A percentile compares a stretch with the other conserved stretches of the same genome.
Evolutionary conservation across 2,888 invertebrate genomes (phyloP).

Genomic region (Siphlonurus alternatus): DNA sequence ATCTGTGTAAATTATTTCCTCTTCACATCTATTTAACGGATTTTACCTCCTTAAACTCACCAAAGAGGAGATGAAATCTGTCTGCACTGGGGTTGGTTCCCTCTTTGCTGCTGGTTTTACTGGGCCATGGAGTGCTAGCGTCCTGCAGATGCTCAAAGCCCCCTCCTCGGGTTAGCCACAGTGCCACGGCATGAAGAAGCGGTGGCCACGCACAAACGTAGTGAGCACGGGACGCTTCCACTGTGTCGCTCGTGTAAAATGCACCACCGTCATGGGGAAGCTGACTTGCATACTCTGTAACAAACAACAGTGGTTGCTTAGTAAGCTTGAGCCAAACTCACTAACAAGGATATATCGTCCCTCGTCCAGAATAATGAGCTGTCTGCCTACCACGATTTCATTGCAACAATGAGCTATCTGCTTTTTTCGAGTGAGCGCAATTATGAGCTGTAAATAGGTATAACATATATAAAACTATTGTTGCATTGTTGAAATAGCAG

Average conservation of each 20-base stretch:
- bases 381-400: too few relatives aligned
- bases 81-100: conserved; percentile 39
- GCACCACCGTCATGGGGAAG: conserved; percentile 91
- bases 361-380: too few relatives aligned
- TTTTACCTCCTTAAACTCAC: too few relatives aligned
- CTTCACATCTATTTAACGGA: too few relatives aligned
- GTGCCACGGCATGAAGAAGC: conserved; percentile 78
- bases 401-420: too few relatives aligned
- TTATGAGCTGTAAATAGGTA: too few relatives aligned
- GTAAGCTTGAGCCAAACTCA: background rate
- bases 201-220: conserved; percentile 91
- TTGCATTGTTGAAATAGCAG: background rate
- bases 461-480: background rate
- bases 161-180: conserved; percentile 43
- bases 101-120: conserved; percentile 22
- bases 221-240: conserved; percentile 81
- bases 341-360: background rate
- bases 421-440: too few relatives aligned
- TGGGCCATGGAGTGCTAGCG: conserved; percentile 13
- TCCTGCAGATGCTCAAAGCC: conserved; percentile 2
- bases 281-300: conserved; percentile 77
- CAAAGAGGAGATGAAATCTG: conserved; percentile 73
- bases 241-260: conserved; percentile 93
- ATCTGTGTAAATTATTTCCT: too few relatives aligned
- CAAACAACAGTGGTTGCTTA: conserved; percentile 8